These are phyloP conservation scores for Goniozus legneri DNA, from an alignment of 1,140 invertebrate genomes.

Conservation along the genomic window DNA sequence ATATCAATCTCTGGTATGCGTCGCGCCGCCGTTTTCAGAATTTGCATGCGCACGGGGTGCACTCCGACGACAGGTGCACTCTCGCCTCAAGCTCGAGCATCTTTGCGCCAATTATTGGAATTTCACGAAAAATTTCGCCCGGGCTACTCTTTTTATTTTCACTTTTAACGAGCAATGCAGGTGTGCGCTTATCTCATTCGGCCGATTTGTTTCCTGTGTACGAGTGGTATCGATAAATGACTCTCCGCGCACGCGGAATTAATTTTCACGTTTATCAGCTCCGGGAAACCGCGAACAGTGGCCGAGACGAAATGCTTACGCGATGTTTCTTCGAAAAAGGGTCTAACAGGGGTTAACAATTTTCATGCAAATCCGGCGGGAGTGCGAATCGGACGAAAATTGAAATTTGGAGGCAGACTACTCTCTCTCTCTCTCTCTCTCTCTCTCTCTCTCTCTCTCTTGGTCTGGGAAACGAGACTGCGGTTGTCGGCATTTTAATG, in stretches of 20 bases:
- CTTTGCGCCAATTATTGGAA: slow-evolving; percentile 47
- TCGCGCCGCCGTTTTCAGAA: slow-evolving; percentile 17
- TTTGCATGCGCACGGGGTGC: slow-evolving; percentile 34
- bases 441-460: too few relatives aligned
- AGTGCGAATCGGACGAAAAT: slow-evolving; percentile 22
- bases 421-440: too few relatives aligned
- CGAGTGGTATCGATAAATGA: background rate
- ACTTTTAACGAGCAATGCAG: slow-evolving; percentile 28
- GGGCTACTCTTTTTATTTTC: slow-evolving; percentile 22
- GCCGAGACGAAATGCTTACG: background rate
- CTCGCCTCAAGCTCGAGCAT: slow-evolving; percentile 36
- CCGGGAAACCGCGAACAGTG: background rate
- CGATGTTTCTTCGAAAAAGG: background rate
- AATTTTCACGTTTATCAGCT: background rate
- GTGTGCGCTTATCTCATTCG: slow-evolving; percentile 12
- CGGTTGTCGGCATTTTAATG: slow-evolving; percentile 25
- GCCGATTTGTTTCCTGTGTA: background rate
- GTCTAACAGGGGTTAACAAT: slow-evolving; percentile 20
- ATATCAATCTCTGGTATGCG: slow-evolving; percentile 35
- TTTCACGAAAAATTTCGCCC: slow-evolving; percentile 32
- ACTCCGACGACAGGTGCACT: slow-evolving; percentile 35
- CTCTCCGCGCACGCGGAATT: background rate
- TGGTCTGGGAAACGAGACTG: slow-evolving; percentile 12
- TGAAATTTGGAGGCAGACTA: slow-evolving; percentile 22
- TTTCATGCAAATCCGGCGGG: slow-evolving; percentile 28